Percentiles rank a stretch among this genome's conserved stretches.
Evolutionary conservation across 37 sponge, comb jelly and placozoan genomes (phyloP).

Genomic region (Haliclona indistincta): DNA sequence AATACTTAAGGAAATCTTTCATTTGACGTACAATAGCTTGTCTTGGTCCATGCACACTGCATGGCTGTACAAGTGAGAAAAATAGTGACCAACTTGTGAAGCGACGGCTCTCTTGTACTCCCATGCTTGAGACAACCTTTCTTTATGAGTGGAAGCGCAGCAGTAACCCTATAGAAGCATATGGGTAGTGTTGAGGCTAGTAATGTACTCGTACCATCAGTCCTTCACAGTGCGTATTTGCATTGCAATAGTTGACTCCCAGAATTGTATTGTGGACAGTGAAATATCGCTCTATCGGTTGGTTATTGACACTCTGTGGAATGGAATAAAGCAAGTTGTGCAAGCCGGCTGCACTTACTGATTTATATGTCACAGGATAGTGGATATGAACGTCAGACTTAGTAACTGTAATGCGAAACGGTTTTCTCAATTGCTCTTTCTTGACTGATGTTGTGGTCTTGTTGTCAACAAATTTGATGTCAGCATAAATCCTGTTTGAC

Average conservation of each 20-base stretch:
- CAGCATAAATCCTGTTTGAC: constrained; percentile 59
- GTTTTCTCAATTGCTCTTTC: constrained; percentile 72
- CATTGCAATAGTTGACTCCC: constrained; percentile 11
- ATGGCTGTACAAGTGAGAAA: constrained; percentile 43
- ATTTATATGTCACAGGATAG: constrained; percentile 63
- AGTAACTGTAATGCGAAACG: constrained; percentile 73
- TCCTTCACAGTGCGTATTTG: neutral
- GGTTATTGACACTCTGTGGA: constrained; percentile 38
- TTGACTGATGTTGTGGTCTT: constrained; percentile 11
- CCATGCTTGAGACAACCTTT: constrained; percentile 49
- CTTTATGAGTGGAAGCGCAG: constrained; percentile 30
- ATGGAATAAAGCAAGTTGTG: neutral
- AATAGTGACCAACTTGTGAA: constrained; percentile 32
- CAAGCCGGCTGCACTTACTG: constrained; percentile 28
- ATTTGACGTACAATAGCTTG: constrained; percentile 42
- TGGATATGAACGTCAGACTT: constrained; percentile 63
- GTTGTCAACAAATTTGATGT: constrained; percentile 48
- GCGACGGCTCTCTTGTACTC: constrained; percentile 61
- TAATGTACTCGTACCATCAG: neutral
- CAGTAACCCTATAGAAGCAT: constrained; percentile 38
- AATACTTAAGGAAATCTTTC: neutral
- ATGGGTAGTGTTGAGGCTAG: neutral
- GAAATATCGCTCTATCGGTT: neutral
- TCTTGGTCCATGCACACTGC: constrained; percentile 58
- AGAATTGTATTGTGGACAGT: constrained; percentile 13